Evolutionary conservation across 2,113 vertebrate genomes (phyloP).

Genomic region (Chelonoidis abingdonii): DNA sequence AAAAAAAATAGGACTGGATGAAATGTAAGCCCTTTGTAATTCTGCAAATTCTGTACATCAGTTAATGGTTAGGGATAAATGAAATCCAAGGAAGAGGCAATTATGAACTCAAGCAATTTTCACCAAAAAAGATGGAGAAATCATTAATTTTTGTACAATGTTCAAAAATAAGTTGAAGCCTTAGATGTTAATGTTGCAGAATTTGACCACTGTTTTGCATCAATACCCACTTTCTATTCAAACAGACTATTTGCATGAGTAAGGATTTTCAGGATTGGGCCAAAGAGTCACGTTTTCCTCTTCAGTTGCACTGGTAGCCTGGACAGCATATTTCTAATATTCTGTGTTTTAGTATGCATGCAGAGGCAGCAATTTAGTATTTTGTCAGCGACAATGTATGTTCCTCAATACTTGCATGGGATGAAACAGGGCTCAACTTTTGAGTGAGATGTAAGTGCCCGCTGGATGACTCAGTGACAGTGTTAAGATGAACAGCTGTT

Average conservation of each 20-base stretch:
- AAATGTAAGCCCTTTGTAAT: not conserved
- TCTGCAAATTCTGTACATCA: not conserved
- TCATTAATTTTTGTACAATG: not conserved
- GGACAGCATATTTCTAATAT: not conserved
- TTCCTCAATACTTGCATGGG: rapidly evolving
- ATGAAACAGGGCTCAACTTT: not conserved
- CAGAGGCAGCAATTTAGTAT: not conserved
- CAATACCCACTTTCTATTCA: not conserved
- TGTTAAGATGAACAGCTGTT: not conserved
- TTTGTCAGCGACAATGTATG: rapidly evolving
- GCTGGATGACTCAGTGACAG: rapidly evolving
- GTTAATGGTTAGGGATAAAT: not conserved
- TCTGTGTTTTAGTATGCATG: rapidly evolving
- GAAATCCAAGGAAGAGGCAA: not conserved
- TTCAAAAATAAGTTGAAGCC: not conserved
- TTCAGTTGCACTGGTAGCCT: not conserved
- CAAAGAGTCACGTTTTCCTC: not conserved
- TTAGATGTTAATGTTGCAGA: not conserved
- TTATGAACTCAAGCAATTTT: not conserved
- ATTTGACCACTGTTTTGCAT: not conserved
- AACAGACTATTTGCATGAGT: not conserved
- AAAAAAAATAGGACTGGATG: not conserved
- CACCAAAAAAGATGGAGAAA: not conserved
- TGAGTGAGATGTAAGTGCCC: rapidly evolving
- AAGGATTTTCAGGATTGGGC: not conserved